These are phyloP conservation scores for Temnopleurus reevesii DNA, from an alignment of 53 echinoderm and acorn worm genomes.

Conservation along the genomic window DNA sequence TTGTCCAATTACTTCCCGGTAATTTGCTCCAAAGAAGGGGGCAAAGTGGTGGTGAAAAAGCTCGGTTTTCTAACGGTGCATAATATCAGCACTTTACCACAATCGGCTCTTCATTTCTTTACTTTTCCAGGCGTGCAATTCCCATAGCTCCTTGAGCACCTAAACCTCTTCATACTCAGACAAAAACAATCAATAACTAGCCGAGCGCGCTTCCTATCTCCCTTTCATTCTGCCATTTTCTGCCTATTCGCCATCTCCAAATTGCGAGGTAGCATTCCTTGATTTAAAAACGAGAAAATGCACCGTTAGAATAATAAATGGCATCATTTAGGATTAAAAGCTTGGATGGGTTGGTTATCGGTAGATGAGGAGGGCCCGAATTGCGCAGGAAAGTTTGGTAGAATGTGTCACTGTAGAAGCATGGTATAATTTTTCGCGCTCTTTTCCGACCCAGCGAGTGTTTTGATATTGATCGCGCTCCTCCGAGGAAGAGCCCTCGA, in stretches of 20 bases:
- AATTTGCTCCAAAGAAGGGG: slow-evolving; percentile 50
- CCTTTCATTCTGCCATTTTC: neutral
- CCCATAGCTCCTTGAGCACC: slow-evolving; percentile 34
- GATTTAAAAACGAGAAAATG: neutral
- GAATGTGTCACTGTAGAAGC: neutral
- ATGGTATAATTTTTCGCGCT: neutral
- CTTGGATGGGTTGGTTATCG: slow-evolving; percentile 20
- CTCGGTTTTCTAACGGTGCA: neutral
- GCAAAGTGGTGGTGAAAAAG: slow-evolving; percentile 12
- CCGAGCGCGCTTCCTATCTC: neutral
- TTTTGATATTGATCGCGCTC: slow-evolving; percentile 47
- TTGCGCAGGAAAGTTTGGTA: neutral
- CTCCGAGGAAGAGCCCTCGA: slow-evolving; percentile 4
- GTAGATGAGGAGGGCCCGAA: neutral
- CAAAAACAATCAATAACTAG: slow-evolving; percentile 40
- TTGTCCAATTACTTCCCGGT: slow-evolving; percentile 61
- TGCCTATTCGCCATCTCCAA: neutral
- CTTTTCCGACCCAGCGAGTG: neutral
- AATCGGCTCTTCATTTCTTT: slow-evolving; percentile 23
- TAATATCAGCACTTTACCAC: neutral
- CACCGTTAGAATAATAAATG: slow-evolving; percentile 57
- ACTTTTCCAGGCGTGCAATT: slow-evolving; percentile 39
- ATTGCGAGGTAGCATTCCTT: neutral
- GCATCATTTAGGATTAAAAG: slow-evolving; percentile 48
- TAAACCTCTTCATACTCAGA: slow-evolving; percentile 18